Percentiles rank a stretch among this genome's conserved stretches.
These are phyloP conservation scores for Bombyx huttoni DNA, from an alignment of 2,888 invertebrate genomes.

Conservation along the genomic window DNA sequence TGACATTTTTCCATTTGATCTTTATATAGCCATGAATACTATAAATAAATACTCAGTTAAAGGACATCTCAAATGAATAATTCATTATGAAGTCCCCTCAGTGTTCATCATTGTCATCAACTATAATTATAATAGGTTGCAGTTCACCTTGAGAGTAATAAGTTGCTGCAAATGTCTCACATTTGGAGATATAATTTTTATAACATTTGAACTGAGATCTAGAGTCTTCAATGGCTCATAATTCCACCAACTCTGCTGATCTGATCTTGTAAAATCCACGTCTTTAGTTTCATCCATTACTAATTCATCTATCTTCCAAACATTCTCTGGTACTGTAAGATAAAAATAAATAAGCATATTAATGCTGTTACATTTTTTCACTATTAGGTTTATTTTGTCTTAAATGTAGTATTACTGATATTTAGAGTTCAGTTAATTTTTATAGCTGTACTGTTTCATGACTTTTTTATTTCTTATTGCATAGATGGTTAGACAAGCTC, in stretches of 20 bases:
- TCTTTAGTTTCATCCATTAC: constrained; percentile 74
- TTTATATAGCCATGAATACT: too few species aligned
- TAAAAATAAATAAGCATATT: neutral
- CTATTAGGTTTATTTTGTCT: neutral
- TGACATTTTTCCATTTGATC: too few species aligned
- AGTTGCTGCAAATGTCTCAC: constrained; percentile 78
- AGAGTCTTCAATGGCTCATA: constrained; percentile 82
- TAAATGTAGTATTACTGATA: too few species aligned
- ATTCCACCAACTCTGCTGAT: constrained; percentile 86
- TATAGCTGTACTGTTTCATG: too few species aligned
- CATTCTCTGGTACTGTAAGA: constrained; percentile 77
- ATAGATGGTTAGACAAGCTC: too few species aligned
- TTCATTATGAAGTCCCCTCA: neutral
- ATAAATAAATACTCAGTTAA: neutral
- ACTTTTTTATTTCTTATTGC: too few species aligned
- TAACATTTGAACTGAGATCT: constrained; percentile 82
- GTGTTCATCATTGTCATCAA: neutral
- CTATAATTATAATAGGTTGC: neutral
- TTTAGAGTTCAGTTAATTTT: too few species aligned
- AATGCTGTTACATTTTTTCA: constrained; percentile 2
- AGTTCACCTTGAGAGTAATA: constrained; percentile 77
- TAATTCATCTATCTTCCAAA: constrained; percentile 81
- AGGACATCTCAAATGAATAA: neutral
- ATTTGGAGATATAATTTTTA: constrained; percentile 75
- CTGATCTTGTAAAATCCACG: constrained; percentile 70